These are phyloP conservation scores for Melanaphis sacchari DNA, from an alignment of 1,140 invertebrate genomes.

Conservation along the genomic window DNA sequence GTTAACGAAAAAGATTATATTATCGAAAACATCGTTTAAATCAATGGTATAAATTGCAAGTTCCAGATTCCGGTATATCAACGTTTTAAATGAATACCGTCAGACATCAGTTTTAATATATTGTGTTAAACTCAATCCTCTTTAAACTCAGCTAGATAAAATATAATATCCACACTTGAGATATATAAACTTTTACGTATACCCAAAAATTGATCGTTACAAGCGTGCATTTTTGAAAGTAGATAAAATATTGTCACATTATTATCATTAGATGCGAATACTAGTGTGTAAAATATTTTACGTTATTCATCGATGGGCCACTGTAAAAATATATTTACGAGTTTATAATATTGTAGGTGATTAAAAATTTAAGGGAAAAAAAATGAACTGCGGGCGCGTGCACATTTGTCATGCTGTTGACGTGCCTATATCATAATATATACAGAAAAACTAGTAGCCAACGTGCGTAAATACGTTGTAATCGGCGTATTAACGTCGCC, in stretches of 20 bases:
- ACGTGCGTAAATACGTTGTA: neutral
- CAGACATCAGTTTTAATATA: too few species aligned
- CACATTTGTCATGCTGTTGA: neutral
- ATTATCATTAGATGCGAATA: neutral
- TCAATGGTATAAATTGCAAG: too few species aligned
- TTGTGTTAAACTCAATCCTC: too few species aligned
- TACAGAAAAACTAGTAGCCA: neutral
- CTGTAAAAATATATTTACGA: neutral
- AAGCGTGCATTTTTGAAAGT: neutral
- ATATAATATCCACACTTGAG: too few species aligned
- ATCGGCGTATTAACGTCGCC: conserved; percentile 6
- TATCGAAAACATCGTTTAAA: too few species aligned
- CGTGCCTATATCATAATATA: neutral
- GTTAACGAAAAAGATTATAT: too few species aligned
- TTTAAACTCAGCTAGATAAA: too few species aligned
- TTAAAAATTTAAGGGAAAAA: neutral
- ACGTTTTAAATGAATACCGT: too few species aligned
- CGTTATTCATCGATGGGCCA: neutral
- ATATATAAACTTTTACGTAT: neutral
- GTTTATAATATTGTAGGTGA: neutral
- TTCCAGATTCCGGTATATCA: too few species aligned
- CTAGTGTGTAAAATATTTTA: neutral
- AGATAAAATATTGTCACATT: neutral
- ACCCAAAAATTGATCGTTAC: neutral
- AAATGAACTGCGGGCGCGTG: neutral